Evolutionary conservation across 2,113 vertebrate species (phyloP).

Genomic region (Dipodomys ordii): DNA sequence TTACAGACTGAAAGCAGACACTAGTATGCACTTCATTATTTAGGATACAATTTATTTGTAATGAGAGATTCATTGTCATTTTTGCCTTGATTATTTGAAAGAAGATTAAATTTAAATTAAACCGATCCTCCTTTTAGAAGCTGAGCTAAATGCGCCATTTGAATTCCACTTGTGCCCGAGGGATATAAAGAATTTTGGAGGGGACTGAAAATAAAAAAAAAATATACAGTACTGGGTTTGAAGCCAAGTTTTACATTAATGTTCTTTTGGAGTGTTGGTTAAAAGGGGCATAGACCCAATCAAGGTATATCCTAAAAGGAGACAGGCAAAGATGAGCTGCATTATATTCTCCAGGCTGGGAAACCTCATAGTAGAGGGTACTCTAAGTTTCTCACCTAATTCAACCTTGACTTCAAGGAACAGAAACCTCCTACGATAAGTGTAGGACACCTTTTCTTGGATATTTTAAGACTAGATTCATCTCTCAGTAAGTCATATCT

Average conservation of each 20-base stretch:
- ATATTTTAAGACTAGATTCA: not conserved
- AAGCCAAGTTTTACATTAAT: conserved; percentile 20
- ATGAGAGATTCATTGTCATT: conserved; percentile 20
- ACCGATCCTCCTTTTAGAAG: not conserved
- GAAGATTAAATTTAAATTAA: conserved; percentile 46
- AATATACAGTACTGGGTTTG: not conserved
- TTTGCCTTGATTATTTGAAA: conserved; percentile 23
- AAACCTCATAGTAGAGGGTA: rapidly evolving
- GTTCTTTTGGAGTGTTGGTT: conserved; percentile 6
- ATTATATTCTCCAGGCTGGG: not conserved
- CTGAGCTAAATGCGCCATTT: not conserved
- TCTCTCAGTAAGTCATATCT: not conserved
- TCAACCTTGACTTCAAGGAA: not conserved
- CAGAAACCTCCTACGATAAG: not conserved
- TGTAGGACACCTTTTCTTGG: not conserved
- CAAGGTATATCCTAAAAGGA: not conserved
- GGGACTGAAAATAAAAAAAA: not conserved
- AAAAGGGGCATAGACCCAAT: not conserved
- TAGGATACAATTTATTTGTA: conserved; percentile 39
- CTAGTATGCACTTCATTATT: conserved; percentile 27
- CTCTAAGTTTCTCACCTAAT: not conserved
- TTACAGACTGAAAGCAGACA: not conserved
- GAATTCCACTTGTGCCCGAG: not conserved
- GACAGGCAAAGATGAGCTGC: not conserved
- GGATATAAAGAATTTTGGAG: not conserved